Evolutionary conservation across 2,113 vertebrate species (phyloP).

Genomic region (Puma concolor): DNA sequence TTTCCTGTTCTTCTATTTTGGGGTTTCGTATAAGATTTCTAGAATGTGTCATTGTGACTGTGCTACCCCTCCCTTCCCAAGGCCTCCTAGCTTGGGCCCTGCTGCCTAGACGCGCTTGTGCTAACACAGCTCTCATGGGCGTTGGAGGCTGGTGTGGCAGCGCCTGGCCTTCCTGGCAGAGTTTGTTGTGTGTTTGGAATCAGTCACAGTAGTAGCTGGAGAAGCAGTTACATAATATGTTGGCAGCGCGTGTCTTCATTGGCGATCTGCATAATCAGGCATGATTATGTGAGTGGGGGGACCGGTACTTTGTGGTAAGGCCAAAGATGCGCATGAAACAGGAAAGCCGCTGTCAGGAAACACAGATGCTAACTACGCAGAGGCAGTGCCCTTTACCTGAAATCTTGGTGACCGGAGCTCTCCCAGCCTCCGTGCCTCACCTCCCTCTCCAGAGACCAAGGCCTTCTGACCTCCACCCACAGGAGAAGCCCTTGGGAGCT

Average conservation of each 20-base stretch:
- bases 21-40: neutral
- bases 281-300: accelerated
- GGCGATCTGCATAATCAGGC: neutral
- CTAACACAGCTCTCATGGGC: slow-evolving; percentile 89
- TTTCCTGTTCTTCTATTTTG: neutral
- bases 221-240: slow-evolving; percentile 91
- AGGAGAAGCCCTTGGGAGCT: no score
- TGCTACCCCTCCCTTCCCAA: no score
- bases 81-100: neutral
- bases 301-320: neutral
- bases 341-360: neutral
- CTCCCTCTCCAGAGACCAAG: neutral
- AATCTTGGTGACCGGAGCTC: neutral
- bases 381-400: neutral
- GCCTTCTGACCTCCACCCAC: neutral
- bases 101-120: neutral
- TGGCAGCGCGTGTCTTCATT: slow-evolving; percentile 88
- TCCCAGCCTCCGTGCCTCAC: neutral
- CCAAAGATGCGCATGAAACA: neutral
- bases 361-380: neutral
- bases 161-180: slow-evolving; percentile 89
- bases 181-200: slow-evolving; percentile 92
- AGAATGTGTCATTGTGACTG: neutral
- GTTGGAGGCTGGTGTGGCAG: slow-evolving; percentile 91
- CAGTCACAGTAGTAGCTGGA: slow-evolving; percentile 89